Conservation (phyloP, 2,113 vertebrate genomes). For the Equus przewalskii region DNA sequence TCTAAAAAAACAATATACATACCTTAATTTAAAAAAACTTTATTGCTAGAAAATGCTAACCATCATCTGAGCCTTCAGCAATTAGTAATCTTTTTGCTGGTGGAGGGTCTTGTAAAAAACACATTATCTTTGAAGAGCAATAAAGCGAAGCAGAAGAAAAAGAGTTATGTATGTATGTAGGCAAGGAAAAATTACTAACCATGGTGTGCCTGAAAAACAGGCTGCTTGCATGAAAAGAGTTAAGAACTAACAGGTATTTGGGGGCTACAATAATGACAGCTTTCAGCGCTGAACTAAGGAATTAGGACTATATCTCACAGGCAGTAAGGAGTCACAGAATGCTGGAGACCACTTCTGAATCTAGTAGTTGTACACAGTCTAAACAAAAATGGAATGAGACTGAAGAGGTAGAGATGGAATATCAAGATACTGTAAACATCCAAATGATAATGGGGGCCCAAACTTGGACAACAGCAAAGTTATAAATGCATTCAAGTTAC, state of each 20-base stretch:
- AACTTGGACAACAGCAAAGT: background rate
- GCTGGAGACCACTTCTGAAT: background rate
- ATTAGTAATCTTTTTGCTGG: too few relatives aligned
- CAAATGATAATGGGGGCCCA: background rate
- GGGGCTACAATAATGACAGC: background rate
- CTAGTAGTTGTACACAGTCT: background rate
- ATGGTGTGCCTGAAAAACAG: background rate
- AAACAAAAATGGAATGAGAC: background rate
- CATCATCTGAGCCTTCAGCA: too few relatives aligned
- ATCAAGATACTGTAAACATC: background rate
- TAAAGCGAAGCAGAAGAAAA: too few relatives aligned
- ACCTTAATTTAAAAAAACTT: too few relatives aligned
- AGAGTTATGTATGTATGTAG: background rate
- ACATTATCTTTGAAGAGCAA: too few relatives aligned
- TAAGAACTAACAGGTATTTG: conserved; percentile 37
- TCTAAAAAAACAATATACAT: too few relatives aligned
- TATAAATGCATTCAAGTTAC: conserved; percentile 35
- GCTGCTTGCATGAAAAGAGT: background rate
- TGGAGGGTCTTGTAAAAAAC: too few relatives aligned
- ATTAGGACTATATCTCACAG: background rate
- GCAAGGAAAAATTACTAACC: background rate
- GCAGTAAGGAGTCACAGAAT: background rate
- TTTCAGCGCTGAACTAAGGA: background rate
- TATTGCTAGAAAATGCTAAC: too few relatives aligned
- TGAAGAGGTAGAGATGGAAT: background rate